Evolutionary conservation across 1,140 invertebrate species (phyloP).

Genomic region (Brachionus angularis): DNA sequence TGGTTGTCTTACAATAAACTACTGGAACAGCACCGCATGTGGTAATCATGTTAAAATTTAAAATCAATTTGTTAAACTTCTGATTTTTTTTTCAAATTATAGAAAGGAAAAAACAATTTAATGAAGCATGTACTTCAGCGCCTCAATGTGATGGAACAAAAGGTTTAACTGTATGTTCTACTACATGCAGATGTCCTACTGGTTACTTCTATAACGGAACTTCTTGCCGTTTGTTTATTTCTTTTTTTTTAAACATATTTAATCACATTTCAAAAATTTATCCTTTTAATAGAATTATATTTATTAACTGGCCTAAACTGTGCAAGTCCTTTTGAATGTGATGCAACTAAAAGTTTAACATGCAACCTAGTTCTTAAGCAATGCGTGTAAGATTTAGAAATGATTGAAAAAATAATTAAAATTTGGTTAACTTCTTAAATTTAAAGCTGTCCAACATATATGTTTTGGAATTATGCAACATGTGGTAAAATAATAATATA

Average conservation of each 20-base stretch:
- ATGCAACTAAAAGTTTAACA: background rate
- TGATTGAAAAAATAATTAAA: background rate
- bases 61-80: background rate
- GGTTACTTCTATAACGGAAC: conserved; percentile 35
- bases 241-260: background rate
- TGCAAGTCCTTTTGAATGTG: conserved; percentile 9
- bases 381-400: conserved; percentile 22
- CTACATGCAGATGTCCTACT: background rate
- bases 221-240: background rate
- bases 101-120: conserved; percentile 2
- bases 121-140: background rate
- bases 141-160: conserved; percentile 25
- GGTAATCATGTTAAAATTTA: background rate
- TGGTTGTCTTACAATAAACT: background rate
- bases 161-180: background rate
- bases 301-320: background rate
- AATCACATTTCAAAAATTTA: background rate
- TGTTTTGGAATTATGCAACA: conserved; percentile 26
- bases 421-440: too few relatives aligned
- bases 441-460: background rate
- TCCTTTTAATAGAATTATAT: background rate
- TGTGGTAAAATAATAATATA: background rate
- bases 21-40: background rate
- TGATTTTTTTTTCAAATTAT: too few relatives aligned
- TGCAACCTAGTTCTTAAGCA: background rate